A percentile compares a stretch with the other conserved stretches of the same genome.
Conservation (phyloP, 2,797 vertebrate species). For the Sebastes iracundus region DNA sequence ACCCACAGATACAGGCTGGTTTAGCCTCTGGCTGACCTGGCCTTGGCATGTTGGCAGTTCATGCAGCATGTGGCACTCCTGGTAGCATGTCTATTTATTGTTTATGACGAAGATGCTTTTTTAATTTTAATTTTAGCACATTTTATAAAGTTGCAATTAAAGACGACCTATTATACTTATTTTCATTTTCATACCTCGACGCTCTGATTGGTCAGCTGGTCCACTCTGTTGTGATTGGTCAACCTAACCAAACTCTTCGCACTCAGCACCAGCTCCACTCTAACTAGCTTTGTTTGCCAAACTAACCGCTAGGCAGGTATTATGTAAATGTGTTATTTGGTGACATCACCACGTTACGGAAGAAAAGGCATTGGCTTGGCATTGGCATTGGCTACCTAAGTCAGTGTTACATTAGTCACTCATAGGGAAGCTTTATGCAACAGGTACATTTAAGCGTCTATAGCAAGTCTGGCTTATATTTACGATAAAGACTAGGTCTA, state of each 20-base stretch:
- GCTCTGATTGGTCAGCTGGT: too few relatives aligned
- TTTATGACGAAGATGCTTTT: background rate
- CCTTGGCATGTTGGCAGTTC: constrained; percentile 39
- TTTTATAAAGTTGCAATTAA: background rate
- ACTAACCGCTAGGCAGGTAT: too few relatives aligned
- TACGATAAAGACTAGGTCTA: background rate
- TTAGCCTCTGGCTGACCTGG: constrained; percentile 64
- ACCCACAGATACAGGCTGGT: constrained; percentile 75
- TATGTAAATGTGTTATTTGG: too few relatives aligned
- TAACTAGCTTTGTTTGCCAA: too few relatives aligned
- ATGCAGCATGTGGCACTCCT: background rate
- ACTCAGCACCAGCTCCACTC: too few relatives aligned
- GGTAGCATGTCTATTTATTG: background rate
- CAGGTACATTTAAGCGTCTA: background rate
- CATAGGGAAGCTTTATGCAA: background rate
- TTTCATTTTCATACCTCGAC: too few relatives aligned
- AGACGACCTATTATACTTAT: too few relatives aligned
- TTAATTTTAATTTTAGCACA: background rate
- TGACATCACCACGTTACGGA: too few relatives aligned
- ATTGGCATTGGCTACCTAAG: background rate
- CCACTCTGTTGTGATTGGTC: too few relatives aligned
- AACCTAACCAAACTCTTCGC: too few relatives aligned
- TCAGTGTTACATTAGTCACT: background rate
- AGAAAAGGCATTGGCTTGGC: too few relatives aligned
- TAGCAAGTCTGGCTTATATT: accelerated